phyloP scores from a whole-genome alignment of 1,140 invertebrate genomes.

The Drosophila mayri region DNA sequence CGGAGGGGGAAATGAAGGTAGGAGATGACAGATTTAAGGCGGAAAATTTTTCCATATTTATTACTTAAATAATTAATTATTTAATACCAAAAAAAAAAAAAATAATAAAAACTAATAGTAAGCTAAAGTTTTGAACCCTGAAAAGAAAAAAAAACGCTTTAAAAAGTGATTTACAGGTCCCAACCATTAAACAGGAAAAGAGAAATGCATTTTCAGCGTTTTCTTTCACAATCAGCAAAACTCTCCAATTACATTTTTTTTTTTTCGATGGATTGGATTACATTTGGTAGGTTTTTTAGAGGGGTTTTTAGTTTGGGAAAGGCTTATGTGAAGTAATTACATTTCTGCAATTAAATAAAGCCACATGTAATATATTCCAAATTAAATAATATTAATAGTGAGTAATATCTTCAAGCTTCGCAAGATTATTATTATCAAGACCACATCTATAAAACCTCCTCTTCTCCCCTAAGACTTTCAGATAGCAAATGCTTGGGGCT shows the following conservation, averaged over 20 bases:
- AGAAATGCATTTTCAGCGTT: slow-evolving; percentile 33
- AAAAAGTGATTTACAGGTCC: not conserved
- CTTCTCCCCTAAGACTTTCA: not conserved
- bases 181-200: slow-evolving; percentile 21
- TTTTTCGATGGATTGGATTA: slow-evolving; percentile 12
- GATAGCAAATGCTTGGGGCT: not conserved
- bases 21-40: slow-evolving; percentile 3
- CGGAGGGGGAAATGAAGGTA: not conserved
- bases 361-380: no score
- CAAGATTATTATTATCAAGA: not conserved
- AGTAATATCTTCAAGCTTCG: not conserved
- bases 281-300: not conserved
- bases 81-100: not conserved
- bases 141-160: not conserved
- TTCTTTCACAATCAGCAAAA: slow-evolving; percentile 6
- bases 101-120: no score
- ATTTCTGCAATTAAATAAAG: no score
- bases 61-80: not conserved
- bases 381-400: no score
- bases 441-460: not conserved
- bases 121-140: not conserved
- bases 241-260: slow-evolving; percentile 13
- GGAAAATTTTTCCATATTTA: not conserved
- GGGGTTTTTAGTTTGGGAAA: not conserved
- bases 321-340: not conserved